These are phyloP conservation scores for Leuciscus waleckii DNA, from an alignment of 2,797 vertebrate species.

Conservation along the genomic window DNA sequence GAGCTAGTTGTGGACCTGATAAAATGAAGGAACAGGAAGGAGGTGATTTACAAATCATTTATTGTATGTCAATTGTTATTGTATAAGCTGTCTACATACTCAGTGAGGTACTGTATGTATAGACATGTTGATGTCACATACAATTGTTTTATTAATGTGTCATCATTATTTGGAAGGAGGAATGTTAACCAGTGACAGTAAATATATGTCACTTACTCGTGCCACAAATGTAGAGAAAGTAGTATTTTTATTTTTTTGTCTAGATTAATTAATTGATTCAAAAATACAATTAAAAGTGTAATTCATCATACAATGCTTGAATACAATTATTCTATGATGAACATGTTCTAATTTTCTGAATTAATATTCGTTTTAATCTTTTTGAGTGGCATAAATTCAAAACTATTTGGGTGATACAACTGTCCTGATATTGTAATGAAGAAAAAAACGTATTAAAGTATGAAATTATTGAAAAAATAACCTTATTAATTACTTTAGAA, in stretches of 20 bases:
- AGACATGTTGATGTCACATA: neutral
- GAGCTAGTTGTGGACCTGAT: conserved; percentile 84
- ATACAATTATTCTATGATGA: neutral
- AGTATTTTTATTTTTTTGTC: neutral
- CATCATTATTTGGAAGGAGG: neutral
- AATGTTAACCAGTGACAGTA: neutral
- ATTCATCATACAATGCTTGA: neutral
- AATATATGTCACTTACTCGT: neutral
- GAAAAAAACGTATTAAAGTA: neutral
- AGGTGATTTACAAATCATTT: conserved; percentile 5
- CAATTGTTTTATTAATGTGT: neutral
- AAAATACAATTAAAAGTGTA: neutral
- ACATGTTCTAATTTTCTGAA: neutral
- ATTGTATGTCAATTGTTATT: neutral
- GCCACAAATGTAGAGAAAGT: neutral
- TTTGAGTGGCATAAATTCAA: neutral
- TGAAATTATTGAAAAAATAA: neutral
- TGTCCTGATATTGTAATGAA: neutral
- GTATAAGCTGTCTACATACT: neutral
- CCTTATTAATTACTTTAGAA: neutral
- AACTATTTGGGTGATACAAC: neutral
- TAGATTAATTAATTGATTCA: neutral
- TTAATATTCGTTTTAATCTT: neutral
- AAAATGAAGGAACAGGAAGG: conserved; percentile 56
- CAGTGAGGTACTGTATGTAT: neutral